phyloP scores from a whole-genome alignment of 2,888 invertebrate genomes.

The Sesamia inferens region DNA sequence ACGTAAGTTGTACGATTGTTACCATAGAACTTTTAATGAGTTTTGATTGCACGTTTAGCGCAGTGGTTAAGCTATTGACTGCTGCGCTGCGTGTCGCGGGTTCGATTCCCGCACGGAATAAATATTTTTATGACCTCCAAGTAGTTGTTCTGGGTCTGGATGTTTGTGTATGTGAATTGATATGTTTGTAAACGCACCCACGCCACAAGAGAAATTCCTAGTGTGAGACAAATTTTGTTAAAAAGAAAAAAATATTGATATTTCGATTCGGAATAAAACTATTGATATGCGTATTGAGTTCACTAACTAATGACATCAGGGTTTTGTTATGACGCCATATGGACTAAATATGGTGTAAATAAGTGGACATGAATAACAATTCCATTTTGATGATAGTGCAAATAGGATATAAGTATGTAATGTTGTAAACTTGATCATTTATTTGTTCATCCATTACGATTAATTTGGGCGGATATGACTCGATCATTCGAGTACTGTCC shows the following conservation, averaged over 20 bases:
- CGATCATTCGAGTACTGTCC: slow-evolving; percentile 7
- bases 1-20: neutral
- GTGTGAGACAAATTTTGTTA: too few species aligned
- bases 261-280: too few species aligned
- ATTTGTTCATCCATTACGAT: neutral
- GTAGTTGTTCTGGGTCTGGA: too few species aligned
- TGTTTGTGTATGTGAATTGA: too few species aligned
- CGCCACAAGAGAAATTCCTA: too few species aligned
- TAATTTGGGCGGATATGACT: neutral
- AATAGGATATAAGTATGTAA: neutral
- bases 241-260: too few species aligned
- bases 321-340: neutral
- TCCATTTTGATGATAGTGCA: neutral
- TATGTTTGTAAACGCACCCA: too few species aligned
- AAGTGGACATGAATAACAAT: neutral
- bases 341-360: neutral
- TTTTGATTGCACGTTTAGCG: too few species aligned
- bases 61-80: too few species aligned
- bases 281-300: neutral
- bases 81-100: too few species aligned
- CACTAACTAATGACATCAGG: neutral
- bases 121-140: too few species aligned
- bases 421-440: neutral
- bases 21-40: neutral
- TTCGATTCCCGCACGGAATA: too few species aligned